Base-by-base conservation (phyloP, 2,888 invertebrate genomes). In the Lasioglossum vierecki region DNA sequence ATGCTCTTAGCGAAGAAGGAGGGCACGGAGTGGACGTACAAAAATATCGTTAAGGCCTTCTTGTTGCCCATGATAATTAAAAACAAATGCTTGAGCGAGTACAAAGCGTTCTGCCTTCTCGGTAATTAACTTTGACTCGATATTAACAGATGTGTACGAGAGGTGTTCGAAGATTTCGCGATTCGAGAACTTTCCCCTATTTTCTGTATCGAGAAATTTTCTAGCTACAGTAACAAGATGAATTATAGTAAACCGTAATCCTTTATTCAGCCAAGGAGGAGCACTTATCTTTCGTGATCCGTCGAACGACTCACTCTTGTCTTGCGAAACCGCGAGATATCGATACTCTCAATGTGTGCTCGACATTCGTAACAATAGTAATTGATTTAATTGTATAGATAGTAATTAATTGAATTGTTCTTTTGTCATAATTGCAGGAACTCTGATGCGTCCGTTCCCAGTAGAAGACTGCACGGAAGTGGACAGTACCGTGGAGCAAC, bases 1-100 rank as follows among this genome's bases (percentile, higher is more conserved):
- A 90, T 95, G 79, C 88, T 96, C 26, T 88, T 95, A 66, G 93
- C 95, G 18, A 96, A 95, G 88, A 94, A 93, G 88, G 92, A 94
- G 88, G 94, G 95, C 2, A 84, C 92, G 0, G 88, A 88, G 15
- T 96, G 95, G 95, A 91, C 95, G 4, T 91, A 94, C 76, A 90
- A 94, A n/a, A 94, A 95, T 91, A 91, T 96, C 30, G 89, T 95
- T 74, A 77, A 87, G 26, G 86, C 88, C 35, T 87, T 88, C 77
- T 78, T 95, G 22, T 84, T 93, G 76, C 86, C 91, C 15, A 91
- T 94, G 84, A 93, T 94, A 41, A 88, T 93, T 30, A 85, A 85
- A n/a, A 82, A 89, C 49, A 86, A 80, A 74, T 89, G 92, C 83
- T 88, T 91, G 4, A 92, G 84, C 26, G 41, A 84, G 18, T 93